Percentiles rank a stretch among this genome's conserved stretches.
Evolutionary conservation across 2,888 invertebrate species (phyloP).

Genomic region (Tetragnatha montana): DNA sequence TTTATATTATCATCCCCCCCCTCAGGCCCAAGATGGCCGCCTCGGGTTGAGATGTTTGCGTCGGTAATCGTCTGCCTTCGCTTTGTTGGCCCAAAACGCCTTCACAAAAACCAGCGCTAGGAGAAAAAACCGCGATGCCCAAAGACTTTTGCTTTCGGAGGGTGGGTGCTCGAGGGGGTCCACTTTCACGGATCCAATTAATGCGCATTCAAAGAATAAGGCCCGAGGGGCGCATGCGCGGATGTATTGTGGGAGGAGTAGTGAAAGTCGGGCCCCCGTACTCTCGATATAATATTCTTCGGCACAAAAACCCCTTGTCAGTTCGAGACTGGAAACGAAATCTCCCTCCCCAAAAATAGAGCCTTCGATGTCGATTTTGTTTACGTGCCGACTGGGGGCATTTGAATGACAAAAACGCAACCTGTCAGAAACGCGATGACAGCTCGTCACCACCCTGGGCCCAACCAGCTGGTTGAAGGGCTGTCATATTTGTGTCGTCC

Average conservation of each 20-base stretch:
- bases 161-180: neutral
- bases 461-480: conserved; percentile 65
- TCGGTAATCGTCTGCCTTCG: conserved; percentile 55
- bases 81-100: conserved; percentile 61
- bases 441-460: conserved; percentile 39
- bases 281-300: neutral
- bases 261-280: conserved; percentile 16
- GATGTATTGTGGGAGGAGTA: conserved; percentile 20
- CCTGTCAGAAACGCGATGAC: conserved; percentile 57
- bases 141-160: conserved; percentile 28
- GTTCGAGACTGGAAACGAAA: neutral
- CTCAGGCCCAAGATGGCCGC: conserved; percentile 42
- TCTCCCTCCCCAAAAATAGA: conserved; percentile 47
- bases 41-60: conserved; percentile 37
- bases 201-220: conserved; percentile 53
- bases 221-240: neutral
- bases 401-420: conserved; percentile 63
- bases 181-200: conserved; percentile 60
- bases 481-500: conserved; percentile 43
- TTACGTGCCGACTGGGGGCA: conserved; percentile 46
- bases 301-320: conserved; percentile 16
- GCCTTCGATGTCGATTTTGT: conserved; percentile 39
- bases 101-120: conserved; percentile 24
- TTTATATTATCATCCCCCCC: neutral
- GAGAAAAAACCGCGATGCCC: conserved; percentile 3